phyloP scores from a whole-genome alignment of 2,113 vertebrate species.

The Brachypteracias leptosomus region DNA sequence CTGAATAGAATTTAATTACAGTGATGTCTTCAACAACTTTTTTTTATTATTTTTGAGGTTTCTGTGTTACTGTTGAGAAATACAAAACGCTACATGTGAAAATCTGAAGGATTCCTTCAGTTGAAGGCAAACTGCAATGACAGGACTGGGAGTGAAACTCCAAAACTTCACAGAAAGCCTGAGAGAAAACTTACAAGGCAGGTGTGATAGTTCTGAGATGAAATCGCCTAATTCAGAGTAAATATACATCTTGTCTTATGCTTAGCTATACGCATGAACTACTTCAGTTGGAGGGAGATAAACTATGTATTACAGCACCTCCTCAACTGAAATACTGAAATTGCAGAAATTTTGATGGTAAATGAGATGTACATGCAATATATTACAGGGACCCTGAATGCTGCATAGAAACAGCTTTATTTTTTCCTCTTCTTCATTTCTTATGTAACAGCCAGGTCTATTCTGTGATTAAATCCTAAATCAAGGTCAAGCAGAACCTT shows the following conservation, averaged over 20 bases:
- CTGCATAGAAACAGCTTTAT: neutral
- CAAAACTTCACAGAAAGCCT: neutral
- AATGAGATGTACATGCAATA: neutral
- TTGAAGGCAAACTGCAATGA: neutral
- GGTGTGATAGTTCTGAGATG: neutral
- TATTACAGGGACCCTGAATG: neutral
- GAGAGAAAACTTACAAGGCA: neutral
- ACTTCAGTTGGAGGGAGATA: neutral
- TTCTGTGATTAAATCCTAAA: neutral
- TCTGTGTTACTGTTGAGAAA: neutral
- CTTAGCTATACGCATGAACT: neutral
- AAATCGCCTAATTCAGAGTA: neutral
- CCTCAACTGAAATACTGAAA: neutral
- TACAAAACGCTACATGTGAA: neutral
- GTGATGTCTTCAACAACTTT: neutral
- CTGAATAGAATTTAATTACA: neutral
- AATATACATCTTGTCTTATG: neutral
- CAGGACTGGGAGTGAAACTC: neutral
- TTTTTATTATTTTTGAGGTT: neutral
- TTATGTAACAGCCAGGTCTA: neutral
- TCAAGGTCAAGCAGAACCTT: neutral
- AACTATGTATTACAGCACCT: neutral
- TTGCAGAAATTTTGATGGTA: neutral
- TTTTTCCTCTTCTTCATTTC: neutral
- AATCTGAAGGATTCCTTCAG: neutral